Evolutionary conservation across 2,888 invertebrate species (phyloP).

Genomic region (Brenthis ino): DNA sequence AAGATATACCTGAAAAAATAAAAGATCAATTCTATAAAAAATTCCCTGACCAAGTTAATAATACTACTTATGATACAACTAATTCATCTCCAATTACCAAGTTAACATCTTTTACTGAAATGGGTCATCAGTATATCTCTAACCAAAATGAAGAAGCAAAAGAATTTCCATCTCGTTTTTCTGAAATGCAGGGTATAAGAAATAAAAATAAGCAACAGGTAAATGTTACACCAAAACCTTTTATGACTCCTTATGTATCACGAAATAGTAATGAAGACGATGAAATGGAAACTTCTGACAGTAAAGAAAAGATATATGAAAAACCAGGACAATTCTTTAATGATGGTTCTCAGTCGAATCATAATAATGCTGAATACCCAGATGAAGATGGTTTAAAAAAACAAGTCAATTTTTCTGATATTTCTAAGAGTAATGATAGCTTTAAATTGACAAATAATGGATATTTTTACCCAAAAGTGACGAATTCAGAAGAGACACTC

Average conservation of each 20-base stretch:
- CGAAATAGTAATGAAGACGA: slow-evolving; percentile 29
- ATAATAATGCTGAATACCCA: slow-evolving; percentile 1
- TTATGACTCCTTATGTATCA: slow-evolving; percentile 46
- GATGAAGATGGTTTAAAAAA: not conserved
- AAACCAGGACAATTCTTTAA: not conserved
- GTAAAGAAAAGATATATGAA: slow-evolving; percentile 7
- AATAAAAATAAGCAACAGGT: slow-evolving; percentile 31
- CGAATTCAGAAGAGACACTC: not conserved
- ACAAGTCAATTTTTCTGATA: not conserved
- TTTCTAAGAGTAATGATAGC: not conserved
- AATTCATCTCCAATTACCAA: not conserved
- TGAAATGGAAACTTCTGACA: slow-evolving; percentile 30
- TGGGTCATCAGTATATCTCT: slow-evolving; percentile 47
- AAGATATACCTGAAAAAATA: not conserved
- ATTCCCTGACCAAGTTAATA: not conserved
- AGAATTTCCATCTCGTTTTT: slow-evolving; percentile 21
- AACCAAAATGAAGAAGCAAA: slow-evolving; percentile 39
- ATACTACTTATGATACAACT: not conserved
- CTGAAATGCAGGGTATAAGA: slow-evolving; percentile 17
- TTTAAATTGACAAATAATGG: slow-evolving; percentile 12
- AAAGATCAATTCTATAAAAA: not conserved
- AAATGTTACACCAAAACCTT: slow-evolving; percentile 42
- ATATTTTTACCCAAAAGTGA: slow-evolving; percentile 13
- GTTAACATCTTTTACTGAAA: not conserved
- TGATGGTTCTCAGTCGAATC: not conserved